These are phyloP conservation scores for Tholera decimalis DNA, from an alignment of 2,888 invertebrate species.

Conservation along the genomic window DNA sequence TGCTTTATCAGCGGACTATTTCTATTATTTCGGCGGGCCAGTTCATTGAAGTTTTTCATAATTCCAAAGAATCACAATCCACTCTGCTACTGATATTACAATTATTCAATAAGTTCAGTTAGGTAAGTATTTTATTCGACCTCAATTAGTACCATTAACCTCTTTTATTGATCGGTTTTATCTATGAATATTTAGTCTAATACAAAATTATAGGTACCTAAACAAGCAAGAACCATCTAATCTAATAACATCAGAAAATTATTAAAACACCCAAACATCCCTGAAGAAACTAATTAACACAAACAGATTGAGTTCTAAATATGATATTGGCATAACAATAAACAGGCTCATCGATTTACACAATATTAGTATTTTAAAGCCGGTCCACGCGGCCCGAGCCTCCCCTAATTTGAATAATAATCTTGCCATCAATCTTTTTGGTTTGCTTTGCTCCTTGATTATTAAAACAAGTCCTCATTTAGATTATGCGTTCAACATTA, in stretches of 20 bases:
- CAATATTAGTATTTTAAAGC: constrained; percentile 59
- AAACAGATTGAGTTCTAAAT: constrained; percentile 55
- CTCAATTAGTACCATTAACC: too few species aligned
- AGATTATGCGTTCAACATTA: constrained; percentile 67
- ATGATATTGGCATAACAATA: constrained; percentile 60
- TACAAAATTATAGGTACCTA: neutral
- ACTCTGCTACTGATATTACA: too few species aligned
- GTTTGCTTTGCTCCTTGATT: constrained; percentile 73
- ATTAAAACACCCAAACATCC: constrained; percentile 15
- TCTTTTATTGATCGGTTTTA: too few species aligned
- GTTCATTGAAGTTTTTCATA: neutral
- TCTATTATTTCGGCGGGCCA: neutral
- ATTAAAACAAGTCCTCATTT: constrained; percentile 79
- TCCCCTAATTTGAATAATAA: constrained; percentile 79
- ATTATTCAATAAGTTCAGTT: too few species aligned
- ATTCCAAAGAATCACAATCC: too few species aligned
- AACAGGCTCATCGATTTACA: constrained; percentile 60
- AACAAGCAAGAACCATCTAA: neutral
- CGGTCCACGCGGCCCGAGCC: constrained; percentile 60
- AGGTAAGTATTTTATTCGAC: too few species aligned
- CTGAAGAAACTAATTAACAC: constrained; percentile 47
- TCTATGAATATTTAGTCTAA: neutral
- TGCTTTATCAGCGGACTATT: neutral
- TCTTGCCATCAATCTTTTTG: constrained; percentile 78
- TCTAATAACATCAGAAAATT: neutral